Evolutionary conservation across 2,888 invertebrate genomes (phyloP), one percentile per base, ranked within the genome.

Genomic region (Erannis defoliaria): DNA sequence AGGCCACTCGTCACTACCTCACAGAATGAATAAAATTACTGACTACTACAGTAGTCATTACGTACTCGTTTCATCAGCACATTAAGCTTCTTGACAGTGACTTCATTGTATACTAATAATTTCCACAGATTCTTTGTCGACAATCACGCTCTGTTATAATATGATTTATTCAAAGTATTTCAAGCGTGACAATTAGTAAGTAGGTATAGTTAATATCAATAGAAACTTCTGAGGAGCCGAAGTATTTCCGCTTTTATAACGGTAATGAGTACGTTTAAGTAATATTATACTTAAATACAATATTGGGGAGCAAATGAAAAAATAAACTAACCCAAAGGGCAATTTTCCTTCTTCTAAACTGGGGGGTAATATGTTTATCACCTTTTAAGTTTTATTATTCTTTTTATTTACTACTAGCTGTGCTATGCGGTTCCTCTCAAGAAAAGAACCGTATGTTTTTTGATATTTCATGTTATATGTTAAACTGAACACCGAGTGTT

Each of bases 31-130:
- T 26, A 38, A 14, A 35, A 31, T 33, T 31, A 9, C 26, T 29
- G 5, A n/a, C 38, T 29, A n/a, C 29, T 31, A 26, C 40, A 38
- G 26, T 29, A 29, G 14, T 53, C 18, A 53, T 14, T 26, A 42
- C 19, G 29, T 49, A 23, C 9, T 42, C 5, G 16, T 26, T 16
- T 40, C 38, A 29, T 54, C 48, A 59, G 54, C 45, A 37, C 12
- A 5, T 12, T 51, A 35, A 45, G 33, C 29, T 29, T n/a, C 29
- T 29, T n/a, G 14, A 21, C 23, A 51, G 33, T 61, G 61, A 61
- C 45, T 50, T 46, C 55, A 61, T 55, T 50, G 55, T 51, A n/a
- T 6, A 38, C 38, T 55, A 10, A 31, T 55, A 10, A 31, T 38
- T 33, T 6, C 14, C 50, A 14, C 16, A 1, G 18, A 31, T 10